Conservation (phyloP, 2,888 invertebrate species). For the Calameuta pallipes region DNA sequence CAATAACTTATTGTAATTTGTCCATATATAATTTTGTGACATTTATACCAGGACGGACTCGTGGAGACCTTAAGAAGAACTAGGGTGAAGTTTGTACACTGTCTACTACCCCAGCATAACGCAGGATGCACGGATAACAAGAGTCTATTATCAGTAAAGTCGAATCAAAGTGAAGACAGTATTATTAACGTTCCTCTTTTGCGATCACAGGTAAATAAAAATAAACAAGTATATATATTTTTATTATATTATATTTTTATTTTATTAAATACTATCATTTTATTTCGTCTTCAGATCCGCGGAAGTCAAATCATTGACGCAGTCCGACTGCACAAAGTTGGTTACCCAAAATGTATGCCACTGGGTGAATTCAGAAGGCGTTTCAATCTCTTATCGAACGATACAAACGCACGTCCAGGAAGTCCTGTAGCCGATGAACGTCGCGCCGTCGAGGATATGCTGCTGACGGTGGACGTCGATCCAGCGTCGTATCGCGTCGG, state of each 20-base stretch:
- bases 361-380: constrained; percentile 89
- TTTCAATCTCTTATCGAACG: constrained; percentile 74
- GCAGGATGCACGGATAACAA: constrained; percentile 74
- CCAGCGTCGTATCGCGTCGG: constrained; percentile 89
- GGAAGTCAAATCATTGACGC: constrained; percentile 92
- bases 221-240: not conserved
- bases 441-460: constrained; percentile 84
- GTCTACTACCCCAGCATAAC: constrained; percentile 83
- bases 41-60: constrained; percentile 79
- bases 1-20: not conserved
- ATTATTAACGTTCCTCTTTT: constrained; percentile 87
- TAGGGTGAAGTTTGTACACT: constrained; percentile 88
- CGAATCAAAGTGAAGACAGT: constrained; percentile 66
- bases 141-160: constrained; percentile 66
- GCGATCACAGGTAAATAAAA: constrained; percentile 78
- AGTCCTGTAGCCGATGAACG: constrained; percentile 68
- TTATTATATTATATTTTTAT: not conserved
- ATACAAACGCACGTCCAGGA: constrained; percentile 63
- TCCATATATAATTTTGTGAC: not conserved
- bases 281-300: constrained; percentile 74
- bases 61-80: constrained; percentile 91
- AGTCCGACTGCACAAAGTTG: constrained; percentile 90
- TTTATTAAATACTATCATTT: not conserved
- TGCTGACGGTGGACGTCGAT: constrained; percentile 85
- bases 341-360: constrained; percentile 92